Evolutionary conservation across 2,113 vertebrate species (phyloP).

Genomic region (Struthio camelus): DNA sequence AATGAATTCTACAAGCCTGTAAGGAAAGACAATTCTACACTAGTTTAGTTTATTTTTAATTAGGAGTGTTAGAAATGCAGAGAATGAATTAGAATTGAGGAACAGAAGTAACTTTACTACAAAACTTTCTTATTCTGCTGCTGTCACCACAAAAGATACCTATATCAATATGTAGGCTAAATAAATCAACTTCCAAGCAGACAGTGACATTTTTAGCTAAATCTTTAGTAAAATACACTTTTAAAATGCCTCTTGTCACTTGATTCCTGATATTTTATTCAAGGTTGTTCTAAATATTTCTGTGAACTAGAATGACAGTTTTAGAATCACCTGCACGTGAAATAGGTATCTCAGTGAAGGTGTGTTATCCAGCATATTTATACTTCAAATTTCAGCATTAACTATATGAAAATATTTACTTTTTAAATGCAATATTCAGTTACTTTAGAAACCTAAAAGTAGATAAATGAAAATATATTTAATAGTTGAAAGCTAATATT

Average conservation of each 20-base stretch:
- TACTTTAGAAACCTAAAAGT: background rate
- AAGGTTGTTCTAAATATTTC: background rate
- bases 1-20: background rate
- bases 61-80: background rate
- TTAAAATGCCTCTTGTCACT: background rate
- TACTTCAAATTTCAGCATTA: background rate
- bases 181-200: background rate
- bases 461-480: background rate
- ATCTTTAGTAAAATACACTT: no score
- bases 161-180: background rate
- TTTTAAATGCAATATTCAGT: background rate
- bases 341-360: background rate
- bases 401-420: background rate
- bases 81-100: background rate
- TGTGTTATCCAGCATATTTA: background rate
- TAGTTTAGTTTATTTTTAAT: background rate
- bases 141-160: background rate
- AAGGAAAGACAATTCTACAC: background rate
- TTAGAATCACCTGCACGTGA: background rate
- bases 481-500: background rate
- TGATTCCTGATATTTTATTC: background rate
- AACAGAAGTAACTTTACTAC: background rate
- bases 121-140: background rate
- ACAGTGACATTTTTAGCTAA: no score
- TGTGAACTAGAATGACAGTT: background rate